Evolutionary conservation across 2,113 vertebrate genomes (phyloP).

Genomic region (Halichoerus grypus): DNA sequence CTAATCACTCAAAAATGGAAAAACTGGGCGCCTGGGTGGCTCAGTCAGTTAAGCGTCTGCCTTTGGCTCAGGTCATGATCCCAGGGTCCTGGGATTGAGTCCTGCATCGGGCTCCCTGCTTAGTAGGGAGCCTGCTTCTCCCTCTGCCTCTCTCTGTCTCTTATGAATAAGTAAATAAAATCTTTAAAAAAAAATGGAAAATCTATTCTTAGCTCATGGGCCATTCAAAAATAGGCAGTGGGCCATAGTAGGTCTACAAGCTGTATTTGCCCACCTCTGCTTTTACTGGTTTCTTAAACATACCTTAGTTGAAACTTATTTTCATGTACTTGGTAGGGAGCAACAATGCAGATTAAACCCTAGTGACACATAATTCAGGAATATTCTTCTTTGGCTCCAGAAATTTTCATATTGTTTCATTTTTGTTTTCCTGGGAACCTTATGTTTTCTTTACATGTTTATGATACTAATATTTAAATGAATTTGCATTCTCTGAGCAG

Average conservation of each 20-base stretch:
- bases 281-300: constrained; percentile 4
- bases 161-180: no score
- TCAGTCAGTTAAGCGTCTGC: no score
- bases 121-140: no score
- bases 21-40: no score
- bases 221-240: not conserved
- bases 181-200: not conserved
- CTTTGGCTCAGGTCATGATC: no score
- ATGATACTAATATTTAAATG: constrained; percentile 47
- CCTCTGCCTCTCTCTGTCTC: no score
- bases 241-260: not conserved
- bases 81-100: no score
- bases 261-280: not conserved
- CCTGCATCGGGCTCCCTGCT: no score
- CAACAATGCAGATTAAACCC: constrained; percentile 28
- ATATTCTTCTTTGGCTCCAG: constrained; percentile 19
- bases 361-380: not conserved
- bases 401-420: constrained; percentile 42
- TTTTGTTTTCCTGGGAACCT: constrained; percentile 64
- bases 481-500: constrained; percentile 43
- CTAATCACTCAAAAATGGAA: constrained; percentile 17
- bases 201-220: not conserved
- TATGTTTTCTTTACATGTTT: constrained; percentile 44
- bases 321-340: constrained; percentile 34
- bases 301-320: not conserved